A percentile compares a stretch with the other conserved stretches of the same genome.
Conservation (phyloP, 2,113 vertebrate species). For the Bostrychus sinensis region DNA sequence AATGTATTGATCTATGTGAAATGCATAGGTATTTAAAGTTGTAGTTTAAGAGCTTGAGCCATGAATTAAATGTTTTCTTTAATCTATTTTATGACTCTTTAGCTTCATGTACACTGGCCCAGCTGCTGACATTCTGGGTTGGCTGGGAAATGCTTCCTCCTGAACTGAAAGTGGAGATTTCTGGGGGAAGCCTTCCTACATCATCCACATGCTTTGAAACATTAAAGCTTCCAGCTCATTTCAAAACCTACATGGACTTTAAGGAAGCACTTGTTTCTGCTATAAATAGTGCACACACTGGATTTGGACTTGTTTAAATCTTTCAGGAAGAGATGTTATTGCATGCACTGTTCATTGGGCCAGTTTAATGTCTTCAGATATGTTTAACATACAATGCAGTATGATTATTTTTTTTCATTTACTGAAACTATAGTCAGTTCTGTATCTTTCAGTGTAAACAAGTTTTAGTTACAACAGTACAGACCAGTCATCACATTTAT, state of each 20-base stretch:
- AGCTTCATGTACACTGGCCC: conserved; percentile 1
- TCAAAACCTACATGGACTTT: background rate
- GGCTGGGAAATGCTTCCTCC: background rate
- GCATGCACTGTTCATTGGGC: background rate
- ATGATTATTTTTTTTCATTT: too few relatives aligned
- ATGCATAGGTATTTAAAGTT: too few relatives aligned
- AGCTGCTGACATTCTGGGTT: conserved; percentile 1
- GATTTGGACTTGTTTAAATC: background rate
- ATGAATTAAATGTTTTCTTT: conserved; percentile 5
- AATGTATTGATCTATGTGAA: too few relatives aligned
- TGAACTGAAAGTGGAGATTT: conserved; percentile 2
- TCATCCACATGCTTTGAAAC: conserved; percentile 12
- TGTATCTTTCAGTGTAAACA: too few relatives aligned
- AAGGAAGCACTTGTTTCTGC: background rate
- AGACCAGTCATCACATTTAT: too few relatives aligned
- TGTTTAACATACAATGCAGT: too few relatives aligned
- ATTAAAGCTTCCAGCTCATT: background rate
- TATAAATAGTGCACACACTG: background rate
- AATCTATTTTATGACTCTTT: too few relatives aligned
- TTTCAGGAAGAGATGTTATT: background rate
- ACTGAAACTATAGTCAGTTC: too few relatives aligned
- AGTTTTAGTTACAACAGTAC: too few relatives aligned
- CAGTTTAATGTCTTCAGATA: too few relatives aligned
- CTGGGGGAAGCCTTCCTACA: conserved; percentile 1
- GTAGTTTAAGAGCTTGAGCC: too few relatives aligned